A percentile compares a stretch with the other conserved stretches of the same genome.
Evolutionary conservation across 1,140 invertebrate species (phyloP).

Genomic region (Euglossa dilemma): DNA sequence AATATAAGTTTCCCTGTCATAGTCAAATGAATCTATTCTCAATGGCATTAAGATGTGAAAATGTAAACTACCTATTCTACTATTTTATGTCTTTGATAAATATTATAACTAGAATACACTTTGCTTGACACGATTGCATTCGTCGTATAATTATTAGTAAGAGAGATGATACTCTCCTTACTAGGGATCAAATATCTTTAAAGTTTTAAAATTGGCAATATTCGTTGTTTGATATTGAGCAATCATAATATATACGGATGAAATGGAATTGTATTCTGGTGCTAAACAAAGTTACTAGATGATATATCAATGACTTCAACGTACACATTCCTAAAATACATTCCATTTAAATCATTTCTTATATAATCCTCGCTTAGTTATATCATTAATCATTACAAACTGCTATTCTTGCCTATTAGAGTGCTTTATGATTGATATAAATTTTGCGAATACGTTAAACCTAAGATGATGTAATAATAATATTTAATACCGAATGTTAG

Average conservation of each 20-base stretch:
- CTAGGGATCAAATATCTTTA: slow-evolving; percentile 18
- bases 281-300: slow-evolving; percentile 37
- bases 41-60: background rate
- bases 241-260: slow-evolving; percentile 26
- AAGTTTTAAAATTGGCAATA: slow-evolving; percentile 42
- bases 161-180: background rate
- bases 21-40: background rate
- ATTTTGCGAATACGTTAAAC: background rate
- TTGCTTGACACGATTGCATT: background rate
- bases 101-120: background rate
- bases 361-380: background rate
- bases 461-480: background rate
- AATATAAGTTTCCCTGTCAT: background rate
- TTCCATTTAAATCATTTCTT: background rate
- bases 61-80: background rate
- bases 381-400: background rate
- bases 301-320: slow-evolving; percentile 22
- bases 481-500: background rate
- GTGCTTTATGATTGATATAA: background rate
- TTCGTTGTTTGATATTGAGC: slow-evolving; percentile 37
- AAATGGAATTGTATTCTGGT: background rate
- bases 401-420: background rate
- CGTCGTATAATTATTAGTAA: too few species aligned
- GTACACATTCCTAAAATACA: background rate
- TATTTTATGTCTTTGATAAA: background rate